These are phyloP conservation scores for Lanistes nyassanus DNA, from an alignment of 1,140 invertebrate species.

Conservation along the genomic window DNA sequence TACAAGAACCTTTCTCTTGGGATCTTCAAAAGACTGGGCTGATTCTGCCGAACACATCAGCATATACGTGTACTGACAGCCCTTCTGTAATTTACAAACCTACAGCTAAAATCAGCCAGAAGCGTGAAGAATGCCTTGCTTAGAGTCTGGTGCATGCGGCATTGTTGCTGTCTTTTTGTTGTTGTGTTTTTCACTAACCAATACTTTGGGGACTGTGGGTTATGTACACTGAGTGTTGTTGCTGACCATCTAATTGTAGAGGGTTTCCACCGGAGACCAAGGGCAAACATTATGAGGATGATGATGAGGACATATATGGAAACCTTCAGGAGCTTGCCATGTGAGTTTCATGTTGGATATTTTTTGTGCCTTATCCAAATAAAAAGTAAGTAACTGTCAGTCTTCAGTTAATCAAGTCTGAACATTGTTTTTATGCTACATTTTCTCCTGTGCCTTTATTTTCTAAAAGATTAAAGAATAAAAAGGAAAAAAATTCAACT, in stretches of 20 bases:
- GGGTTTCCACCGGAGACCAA: constrained; percentile 65
- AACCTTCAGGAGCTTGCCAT: constrained; percentile 69
- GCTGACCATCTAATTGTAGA: constrained; percentile 23
- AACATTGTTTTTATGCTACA: not conserved
- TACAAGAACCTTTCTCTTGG: too few relatives aligned
- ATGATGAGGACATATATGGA: constrained; percentile 70
- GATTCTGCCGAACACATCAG: too few relatives aligned
- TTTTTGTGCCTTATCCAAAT: constrained; percentile 26
- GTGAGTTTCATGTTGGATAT: constrained; percentile 58
- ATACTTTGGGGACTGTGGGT: not conserved
- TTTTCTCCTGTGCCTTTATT: constrained; percentile 2
- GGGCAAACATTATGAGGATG: constrained; percentile 53
- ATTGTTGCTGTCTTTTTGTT: too few relatives aligned
- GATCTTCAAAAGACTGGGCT: too few relatives aligned
- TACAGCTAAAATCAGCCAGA: too few relatives aligned
- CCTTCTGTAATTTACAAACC: too few relatives aligned
- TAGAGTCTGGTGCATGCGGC: too few relatives aligned
- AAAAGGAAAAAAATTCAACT: not conserved
- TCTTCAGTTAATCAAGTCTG: not conserved
- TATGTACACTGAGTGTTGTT: constrained; percentile 15
- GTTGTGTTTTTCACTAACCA: constrained; percentile 2
- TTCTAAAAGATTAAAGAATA: not conserved
- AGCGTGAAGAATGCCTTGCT: too few relatives aligned
- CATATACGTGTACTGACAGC: too few relatives aligned
- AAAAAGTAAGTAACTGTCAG: not conserved